phyloP scores from a whole-genome alignment of 1,140 invertebrate genomes.

The Chironomus tepperi region DNA sequence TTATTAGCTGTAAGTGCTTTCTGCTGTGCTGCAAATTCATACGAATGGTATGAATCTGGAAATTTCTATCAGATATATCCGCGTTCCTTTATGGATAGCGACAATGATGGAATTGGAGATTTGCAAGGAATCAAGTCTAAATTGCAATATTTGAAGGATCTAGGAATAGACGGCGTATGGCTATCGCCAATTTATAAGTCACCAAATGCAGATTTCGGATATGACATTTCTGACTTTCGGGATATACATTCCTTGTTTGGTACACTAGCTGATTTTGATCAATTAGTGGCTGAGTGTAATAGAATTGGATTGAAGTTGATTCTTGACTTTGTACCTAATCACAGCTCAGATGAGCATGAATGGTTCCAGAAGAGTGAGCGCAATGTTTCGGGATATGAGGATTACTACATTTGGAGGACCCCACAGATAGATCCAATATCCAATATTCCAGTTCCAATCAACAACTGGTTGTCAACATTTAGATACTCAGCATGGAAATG shows the following conservation, averaged over 20 bases:
- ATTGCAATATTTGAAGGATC: slow-evolving; percentile 45
- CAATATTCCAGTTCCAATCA: slow-evolving; percentile 28
- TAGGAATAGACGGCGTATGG: slow-evolving; percentile 46
- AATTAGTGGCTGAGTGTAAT: slow-evolving; percentile 41
- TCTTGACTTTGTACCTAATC: slow-evolving; percentile 66
- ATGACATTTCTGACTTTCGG: slow-evolving; percentile 55
- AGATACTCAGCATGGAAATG: slow-evolving; percentile 44
- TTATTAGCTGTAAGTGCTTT: not conserved
- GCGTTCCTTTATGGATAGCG: slow-evolving; percentile 47
- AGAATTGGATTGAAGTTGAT: slow-evolving; percentile 39
- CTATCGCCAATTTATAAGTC: slow-evolving; percentile 49
- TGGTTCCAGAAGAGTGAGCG: slow-evolving; percentile 54
- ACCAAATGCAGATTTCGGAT: slow-evolving; percentile 54
- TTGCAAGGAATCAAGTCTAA: slow-evolving; percentile 40
- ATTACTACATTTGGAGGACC: slow-evolving; percentile 53
- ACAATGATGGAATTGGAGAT: slow-evolving; percentile 45
- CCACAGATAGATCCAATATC: slow-evolving; percentile 38
- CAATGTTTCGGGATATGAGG: slow-evolving; percentile 43
- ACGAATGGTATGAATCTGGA: slow-evolving; percentile 34
- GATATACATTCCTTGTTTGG: slow-evolving; percentile 51
- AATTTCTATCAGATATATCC: slow-evolving; percentile 51
- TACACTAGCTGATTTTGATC: slow-evolving; percentile 52
- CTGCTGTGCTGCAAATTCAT: not conserved
- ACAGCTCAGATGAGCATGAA: slow-evolving; percentile 52
- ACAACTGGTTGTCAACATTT: slow-evolving; percentile 29